phyloP scores from a whole-genome alignment of 2,888 invertebrate species.

The Cantharis rufa region DNA sequence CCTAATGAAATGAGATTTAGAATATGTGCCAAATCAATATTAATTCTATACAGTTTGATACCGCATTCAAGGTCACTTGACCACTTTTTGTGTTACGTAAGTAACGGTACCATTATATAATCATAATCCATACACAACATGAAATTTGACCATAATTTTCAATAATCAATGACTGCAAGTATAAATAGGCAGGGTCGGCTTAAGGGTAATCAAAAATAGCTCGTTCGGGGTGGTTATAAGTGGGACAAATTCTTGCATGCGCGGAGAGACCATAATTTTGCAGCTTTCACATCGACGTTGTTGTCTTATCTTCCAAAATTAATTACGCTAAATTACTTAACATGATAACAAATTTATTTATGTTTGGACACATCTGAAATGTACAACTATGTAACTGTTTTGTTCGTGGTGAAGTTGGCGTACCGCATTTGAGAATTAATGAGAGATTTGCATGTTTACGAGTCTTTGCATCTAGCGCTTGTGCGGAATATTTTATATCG shows the following conservation, averaged over 20 bases:
- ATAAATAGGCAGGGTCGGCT: neutral
- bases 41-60: neutral
- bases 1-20: neutral
- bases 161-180: neutral
- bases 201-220: neutral
- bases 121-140: neutral
- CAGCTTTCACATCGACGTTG: neutral
- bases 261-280: neutral
- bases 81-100: neutral
- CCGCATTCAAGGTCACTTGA: neutral
- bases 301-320: neutral
- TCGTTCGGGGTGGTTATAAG: neutral
- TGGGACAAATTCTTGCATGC: neutral
- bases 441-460: constrained; percentile 1
- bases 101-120: neutral
- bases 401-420: neutral
- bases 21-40: neutral
- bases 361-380: neutral
- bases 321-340: neutral
- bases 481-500: constrained; percentile 10
- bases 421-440: constrained; percentile 2
- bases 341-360: neutral
- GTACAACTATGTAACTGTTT: constrained; percentile 5
- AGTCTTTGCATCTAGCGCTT: neutral
- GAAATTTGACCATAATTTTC: neutral